These are phyloP conservation scores for Hyposoter didymator DNA, from an alignment of 2,888 invertebrate species.

Conservation along the genomic window DNA sequence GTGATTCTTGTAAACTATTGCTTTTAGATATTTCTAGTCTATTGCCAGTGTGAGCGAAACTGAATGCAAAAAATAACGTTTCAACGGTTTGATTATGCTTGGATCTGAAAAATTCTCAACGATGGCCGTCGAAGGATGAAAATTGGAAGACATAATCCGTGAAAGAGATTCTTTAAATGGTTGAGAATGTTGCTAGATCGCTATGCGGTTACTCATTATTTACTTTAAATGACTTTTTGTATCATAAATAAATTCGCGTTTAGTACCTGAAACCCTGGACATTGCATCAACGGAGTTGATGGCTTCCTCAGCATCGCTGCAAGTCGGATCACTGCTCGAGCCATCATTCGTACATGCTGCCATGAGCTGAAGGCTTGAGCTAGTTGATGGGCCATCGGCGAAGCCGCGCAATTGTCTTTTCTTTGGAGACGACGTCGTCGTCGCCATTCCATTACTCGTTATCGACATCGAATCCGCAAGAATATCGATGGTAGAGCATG, in stretches of 20 bases:
- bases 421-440: slow-evolving; percentile 78
- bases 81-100: too few relatives aligned
- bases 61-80: too few relatives aligned
- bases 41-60: too few relatives aligned
- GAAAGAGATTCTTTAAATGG: not conserved
- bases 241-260: not conserved
- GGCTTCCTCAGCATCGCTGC: slow-evolving; percentile 83
- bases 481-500: slow-evolving; percentile 69
- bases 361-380: slow-evolving; percentile 70
- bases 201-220: not conserved
- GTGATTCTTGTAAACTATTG: too few relatives aligned
- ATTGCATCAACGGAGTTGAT: slow-evolving; percentile 80
- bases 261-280: slow-evolving; percentile 78
- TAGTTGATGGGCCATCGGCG: slow-evolving; percentile 76
- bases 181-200: not conserved
- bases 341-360: slow-evolving; percentile 80
- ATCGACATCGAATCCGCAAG: slow-evolving; percentile 77
- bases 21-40: too few relatives aligned
- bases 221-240: not conserved
- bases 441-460: slow-evolving; percentile 80
- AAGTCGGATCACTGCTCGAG: slow-evolving; percentile 78
- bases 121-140: too few relatives aligned
- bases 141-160: too few relatives aligned
- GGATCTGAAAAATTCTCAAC: too few relatives aligned
- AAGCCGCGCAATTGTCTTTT: slow-evolving; percentile 77